Evolutionary conservation across 2,113 vertebrate species (phyloP).

Genomic region (Petroica traversi): DNA sequence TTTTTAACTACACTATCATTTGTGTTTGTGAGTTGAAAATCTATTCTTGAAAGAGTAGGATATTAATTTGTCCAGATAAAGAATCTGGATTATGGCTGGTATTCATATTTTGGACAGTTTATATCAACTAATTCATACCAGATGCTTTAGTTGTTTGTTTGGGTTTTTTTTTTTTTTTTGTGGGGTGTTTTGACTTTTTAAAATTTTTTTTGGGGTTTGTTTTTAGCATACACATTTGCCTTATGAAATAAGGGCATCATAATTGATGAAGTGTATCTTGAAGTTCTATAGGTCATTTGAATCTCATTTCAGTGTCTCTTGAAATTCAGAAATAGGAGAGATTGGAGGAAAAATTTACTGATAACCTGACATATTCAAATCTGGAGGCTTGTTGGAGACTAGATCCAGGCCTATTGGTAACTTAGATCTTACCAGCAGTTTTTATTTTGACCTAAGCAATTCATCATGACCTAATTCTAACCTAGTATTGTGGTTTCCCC

Average conservation of each 20-base stretch:
- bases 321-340: neutral
- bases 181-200: no score
- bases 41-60: neutral
- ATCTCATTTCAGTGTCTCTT: neutral
- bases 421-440: neutral
- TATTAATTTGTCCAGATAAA: neutral
- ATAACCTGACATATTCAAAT: neutral
- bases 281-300: neutral
- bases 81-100: neutral
- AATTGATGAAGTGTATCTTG: neutral
- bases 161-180: neutral
- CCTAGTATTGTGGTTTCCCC: neutral
- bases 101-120: neutral
- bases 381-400: neutral
- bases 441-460: neutral
- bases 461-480: neutral
- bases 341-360: neutral
- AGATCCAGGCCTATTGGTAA: neutral
- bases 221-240: neutral
- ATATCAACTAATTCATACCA: neutral
- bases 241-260: neutral
- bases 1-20: neutral
- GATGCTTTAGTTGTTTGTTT: neutral
- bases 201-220: neutral
- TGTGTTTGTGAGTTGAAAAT: neutral